These are phyloP conservation scores for Cephus nigrinus DNA, from an alignment of 2,888 invertebrate species.

Conservation along the genomic window DNA sequence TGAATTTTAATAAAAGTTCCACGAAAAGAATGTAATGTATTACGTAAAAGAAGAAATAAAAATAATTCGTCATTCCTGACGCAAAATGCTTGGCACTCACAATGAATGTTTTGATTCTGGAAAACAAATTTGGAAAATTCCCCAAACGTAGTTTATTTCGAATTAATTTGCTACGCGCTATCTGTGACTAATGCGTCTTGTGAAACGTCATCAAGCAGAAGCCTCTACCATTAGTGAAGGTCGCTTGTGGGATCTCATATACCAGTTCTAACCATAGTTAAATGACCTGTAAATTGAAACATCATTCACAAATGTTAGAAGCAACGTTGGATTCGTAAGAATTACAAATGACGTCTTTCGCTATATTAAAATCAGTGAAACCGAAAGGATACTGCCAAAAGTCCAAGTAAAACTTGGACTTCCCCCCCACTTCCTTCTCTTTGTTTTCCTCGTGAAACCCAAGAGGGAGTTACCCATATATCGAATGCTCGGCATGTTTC, in stretches of 20 bases:
- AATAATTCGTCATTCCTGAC: background rate
- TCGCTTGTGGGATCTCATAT: background rate
- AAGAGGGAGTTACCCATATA: background rate
- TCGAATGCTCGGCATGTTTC: background rate
- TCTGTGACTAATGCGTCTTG: background rate
- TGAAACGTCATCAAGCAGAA: background rate
- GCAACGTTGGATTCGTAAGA: background rate
- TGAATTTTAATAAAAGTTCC: background rate
- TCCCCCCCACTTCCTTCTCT: background rate
- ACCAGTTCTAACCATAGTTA: background rate
- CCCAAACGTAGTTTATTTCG: background rate
- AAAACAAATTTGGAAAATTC: background rate
- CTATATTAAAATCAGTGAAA: background rate
- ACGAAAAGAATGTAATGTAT: background rate
- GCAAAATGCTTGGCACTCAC: background rate
- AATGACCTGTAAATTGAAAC: background rate
- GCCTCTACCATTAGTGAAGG: background rate
- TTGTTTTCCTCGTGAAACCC: background rate
- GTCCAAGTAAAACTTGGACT: background rate
- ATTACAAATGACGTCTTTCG: background rate
- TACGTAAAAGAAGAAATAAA: background rate
- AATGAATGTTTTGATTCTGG: background rate
- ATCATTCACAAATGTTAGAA: background rate
- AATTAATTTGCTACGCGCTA: background rate
- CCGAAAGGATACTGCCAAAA: background rate